phyloP scores from a whole-genome alignment of 2,113 vertebrate species.

The Pseudolaguvia tuberculata region DNA sequence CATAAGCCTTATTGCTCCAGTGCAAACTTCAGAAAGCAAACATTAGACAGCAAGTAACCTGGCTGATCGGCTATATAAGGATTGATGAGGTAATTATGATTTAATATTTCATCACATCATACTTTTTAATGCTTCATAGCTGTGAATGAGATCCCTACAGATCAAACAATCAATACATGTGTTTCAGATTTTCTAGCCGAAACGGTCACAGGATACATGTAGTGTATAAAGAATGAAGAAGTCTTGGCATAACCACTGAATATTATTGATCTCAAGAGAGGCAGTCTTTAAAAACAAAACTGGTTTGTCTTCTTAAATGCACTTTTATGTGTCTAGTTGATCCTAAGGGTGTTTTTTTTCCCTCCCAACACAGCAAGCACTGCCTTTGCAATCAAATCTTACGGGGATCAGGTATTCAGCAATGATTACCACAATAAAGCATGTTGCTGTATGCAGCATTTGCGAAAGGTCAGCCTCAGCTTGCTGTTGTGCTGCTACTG shows the following conservation, averaged over 20 bases:
- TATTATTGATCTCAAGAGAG: slow-evolving; percentile 7
- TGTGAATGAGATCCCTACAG: slow-evolving; percentile 9
- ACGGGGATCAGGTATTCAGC: slow-evolving; percentile 19
- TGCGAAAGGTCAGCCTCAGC: slow-evolving; percentile 45
- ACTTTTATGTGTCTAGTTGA: slow-evolving; percentile 3
- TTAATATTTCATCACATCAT: slow-evolving; percentile 5
- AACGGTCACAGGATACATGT: neutral
- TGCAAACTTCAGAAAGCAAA: slow-evolving; percentile 11
- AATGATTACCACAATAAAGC: slow-evolving; percentile 35
- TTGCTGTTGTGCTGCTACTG: slow-evolving; percentile 38
- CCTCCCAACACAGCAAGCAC: neutral
- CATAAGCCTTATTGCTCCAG: slow-evolving; percentile 3
- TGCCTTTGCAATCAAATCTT: slow-evolving; percentile 25
- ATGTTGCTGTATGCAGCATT: slow-evolving; percentile 34
- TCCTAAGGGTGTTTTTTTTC: neutral
- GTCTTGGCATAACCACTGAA: neutral
- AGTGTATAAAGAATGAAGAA: neutral
- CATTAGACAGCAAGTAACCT: neutral
- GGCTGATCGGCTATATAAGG: neutral
- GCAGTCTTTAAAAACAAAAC: neutral
- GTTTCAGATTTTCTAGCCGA: neutral
- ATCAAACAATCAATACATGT: neutral
- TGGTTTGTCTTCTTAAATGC: neutral
- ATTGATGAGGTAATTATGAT: slow-evolving; percentile 12
- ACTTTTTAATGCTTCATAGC: neutral